phyloP scores from a whole-genome alignment of 2,113 vertebrate genomes.

The Solea senegalensis region DNA sequence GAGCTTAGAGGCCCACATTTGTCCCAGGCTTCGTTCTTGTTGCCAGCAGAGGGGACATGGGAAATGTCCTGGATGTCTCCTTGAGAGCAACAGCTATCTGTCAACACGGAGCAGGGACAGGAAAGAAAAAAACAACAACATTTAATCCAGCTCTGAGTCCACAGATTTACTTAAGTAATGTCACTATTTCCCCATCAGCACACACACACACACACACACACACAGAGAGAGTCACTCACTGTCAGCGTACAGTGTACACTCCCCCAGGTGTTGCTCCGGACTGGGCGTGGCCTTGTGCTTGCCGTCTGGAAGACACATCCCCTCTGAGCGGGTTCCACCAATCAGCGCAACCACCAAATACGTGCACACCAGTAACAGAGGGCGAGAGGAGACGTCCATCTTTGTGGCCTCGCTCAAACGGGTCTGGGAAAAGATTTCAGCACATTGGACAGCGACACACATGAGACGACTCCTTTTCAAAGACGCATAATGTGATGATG shows the following conservation, averaged over 20 bases:
- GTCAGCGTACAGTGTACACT: slow-evolving; percentile 76
- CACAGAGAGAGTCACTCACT: slow-evolving; percentile 72
- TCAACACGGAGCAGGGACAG: slow-evolving; percentile 21
- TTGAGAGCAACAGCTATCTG: slow-evolving; percentile 80
- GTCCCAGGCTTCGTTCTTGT: slow-evolving; percentile 76
- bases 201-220: background rate
- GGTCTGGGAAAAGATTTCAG: slow-evolving; percentile 37
- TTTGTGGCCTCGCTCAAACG: slow-evolving; percentile 41
- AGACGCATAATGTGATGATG: background rate
- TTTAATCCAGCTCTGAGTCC: background rate
- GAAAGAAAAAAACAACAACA: background rate
- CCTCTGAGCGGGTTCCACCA: slow-evolving; percentile 59
- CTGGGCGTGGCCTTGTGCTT: slow-evolving; percentile 75
- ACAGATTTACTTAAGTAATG: background rate
- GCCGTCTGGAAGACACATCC: slow-evolving; percentile 75
- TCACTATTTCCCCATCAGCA: slow-evolving; percentile 55
- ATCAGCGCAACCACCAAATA: slow-evolving; percentile 58
- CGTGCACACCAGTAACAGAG: slow-evolving; percentile 51
- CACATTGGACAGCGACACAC: slow-evolving; percentile 47
- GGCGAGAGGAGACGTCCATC: slow-evolving; percentile 62
- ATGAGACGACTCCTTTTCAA: no score
- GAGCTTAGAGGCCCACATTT: slow-evolving; percentile 79
- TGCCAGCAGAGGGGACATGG: slow-evolving; percentile 55
- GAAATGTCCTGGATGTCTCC: slow-evolving; percentile 70
- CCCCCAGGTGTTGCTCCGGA: slow-evolving; percentile 70